Evolutionary conservation across 2,113 vertebrate species (phyloP).

Genomic region (Caloenas nicobarica): DNA sequence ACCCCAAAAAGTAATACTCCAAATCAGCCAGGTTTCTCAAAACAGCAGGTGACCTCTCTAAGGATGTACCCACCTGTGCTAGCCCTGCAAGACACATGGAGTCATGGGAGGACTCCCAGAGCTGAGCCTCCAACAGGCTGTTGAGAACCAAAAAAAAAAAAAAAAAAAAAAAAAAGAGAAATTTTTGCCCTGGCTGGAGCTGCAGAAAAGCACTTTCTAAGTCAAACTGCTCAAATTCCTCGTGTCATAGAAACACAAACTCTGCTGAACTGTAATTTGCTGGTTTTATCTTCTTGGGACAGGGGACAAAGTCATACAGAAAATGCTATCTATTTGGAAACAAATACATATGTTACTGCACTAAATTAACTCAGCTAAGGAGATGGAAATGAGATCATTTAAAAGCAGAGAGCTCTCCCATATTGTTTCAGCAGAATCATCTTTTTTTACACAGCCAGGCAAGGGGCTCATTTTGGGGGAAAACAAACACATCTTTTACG

Average conservation of each 20-base stretch:
- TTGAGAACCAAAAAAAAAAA: no score
- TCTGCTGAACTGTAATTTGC: not conserved
- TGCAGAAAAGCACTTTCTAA: not conserved
- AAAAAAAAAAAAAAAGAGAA: not conserved
- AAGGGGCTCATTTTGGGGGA: not conserved
- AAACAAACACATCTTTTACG: constrained; percentile 60
- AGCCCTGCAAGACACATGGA: no score
- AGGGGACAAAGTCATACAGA: not conserved
- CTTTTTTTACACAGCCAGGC: not conserved
- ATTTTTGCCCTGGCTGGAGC: not conserved
- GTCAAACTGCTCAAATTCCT: not conserved
- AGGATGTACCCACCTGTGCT: no score
- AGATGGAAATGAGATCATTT: constrained; percentile 61
- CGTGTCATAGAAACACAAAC: not conserved
- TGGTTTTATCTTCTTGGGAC: not conserved
- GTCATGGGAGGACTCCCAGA: no score
- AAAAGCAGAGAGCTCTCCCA: constrained; percentile 22
- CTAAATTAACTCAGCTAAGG: constrained; percentile 41
- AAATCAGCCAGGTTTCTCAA: not conserved
- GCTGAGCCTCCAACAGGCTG: no score
- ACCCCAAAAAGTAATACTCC: not conserved
- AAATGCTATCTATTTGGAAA: constrained; percentile 15
- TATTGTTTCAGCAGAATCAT: constrained; percentile 2
- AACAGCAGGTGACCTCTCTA: no score
- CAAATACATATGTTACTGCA: constrained; percentile 16